Evolutionary conservation across 1,140 invertebrate genomes (phyloP).

Genomic region (Caenorhabditis remanei): DNA sequence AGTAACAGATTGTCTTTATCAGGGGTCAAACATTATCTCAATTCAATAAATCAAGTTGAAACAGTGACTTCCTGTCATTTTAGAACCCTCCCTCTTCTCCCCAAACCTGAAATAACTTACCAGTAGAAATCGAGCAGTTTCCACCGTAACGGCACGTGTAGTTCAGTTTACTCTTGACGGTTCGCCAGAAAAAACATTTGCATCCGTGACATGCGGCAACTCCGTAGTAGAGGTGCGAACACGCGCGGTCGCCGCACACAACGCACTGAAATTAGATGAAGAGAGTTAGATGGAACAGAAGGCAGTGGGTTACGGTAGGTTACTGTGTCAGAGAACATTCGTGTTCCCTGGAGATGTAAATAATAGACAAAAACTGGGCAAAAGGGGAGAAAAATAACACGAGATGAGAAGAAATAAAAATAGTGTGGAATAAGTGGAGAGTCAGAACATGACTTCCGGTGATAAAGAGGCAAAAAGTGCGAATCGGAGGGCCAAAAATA

Average conservation of each 20-base stretch:
- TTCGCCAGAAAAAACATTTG: slow-evolving; percentile 92
- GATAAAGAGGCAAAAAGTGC: slow-evolving; percentile 1
- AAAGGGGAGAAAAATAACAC: neutral
- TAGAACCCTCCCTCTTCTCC: no score
- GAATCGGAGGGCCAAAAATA: neutral
- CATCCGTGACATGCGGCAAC: slow-evolving; percentile 93
- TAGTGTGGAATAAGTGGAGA: neutral
- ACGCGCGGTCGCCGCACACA: slow-evolving; percentile 75
- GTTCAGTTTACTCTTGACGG: slow-evolving; percentile 82
- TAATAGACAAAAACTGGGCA: neutral
- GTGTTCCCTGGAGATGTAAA: neutral
- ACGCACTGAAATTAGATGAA: slow-evolving; percentile 70
- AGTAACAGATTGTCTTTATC: no score
- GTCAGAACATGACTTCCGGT: neutral
- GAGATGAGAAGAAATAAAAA: neutral
- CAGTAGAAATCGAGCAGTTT: slow-evolving; percentile 88
- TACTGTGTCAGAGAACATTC: neutral
- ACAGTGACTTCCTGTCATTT: no score
- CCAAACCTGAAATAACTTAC: slow-evolving; percentile 8
- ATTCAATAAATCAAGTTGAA: no score
- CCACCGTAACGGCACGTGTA: slow-evolving; percentile 94
- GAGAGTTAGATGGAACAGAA: neutral
- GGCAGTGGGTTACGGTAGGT: neutral
- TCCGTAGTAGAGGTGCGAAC: slow-evolving; percentile 83
- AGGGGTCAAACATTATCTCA: no score